Evolutionary conservation across 2,888 invertebrate genomes (phyloP).

Genomic region (Deroplatys truncata): DNA sequence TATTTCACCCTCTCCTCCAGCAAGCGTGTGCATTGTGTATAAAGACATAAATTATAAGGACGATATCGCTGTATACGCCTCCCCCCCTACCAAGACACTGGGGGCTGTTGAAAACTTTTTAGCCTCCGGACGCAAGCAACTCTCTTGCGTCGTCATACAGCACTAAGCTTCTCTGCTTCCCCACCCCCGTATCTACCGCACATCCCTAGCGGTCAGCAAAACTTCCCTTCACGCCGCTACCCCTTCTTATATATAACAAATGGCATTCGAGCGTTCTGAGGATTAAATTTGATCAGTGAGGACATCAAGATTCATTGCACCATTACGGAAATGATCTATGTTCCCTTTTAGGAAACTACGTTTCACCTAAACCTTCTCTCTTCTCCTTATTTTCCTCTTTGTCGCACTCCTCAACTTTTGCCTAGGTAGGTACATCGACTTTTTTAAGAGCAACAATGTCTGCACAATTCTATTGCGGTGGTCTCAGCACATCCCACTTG

Average conservation of each 20-base stretch:
- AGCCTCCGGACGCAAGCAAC: neutral
- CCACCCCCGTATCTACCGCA: neutral
- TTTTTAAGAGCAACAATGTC: neutral
- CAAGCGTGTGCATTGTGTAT: neutral
- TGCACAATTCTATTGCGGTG: too few species aligned
- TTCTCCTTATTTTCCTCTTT: neutral
- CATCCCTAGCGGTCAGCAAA: conserved; percentile 1
- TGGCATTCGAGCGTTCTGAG: conserved; percentile 42
- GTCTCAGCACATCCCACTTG: too few species aligned
- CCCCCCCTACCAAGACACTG: neutral
- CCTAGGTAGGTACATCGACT: neutral
- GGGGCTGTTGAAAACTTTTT: neutral
- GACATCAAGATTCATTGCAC: conserved; percentile 51
- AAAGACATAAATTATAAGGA: conserved; percentile 1
- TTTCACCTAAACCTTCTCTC: conserved; percentile 25
- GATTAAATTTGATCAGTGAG: conserved; percentile 51
- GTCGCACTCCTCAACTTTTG: neutral
- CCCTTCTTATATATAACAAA: conserved; percentile 13
- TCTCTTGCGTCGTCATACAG: neutral
- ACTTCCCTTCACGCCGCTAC: neutral
- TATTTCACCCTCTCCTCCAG: neutral
- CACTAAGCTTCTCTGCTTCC: neutral
- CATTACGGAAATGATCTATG: conserved; percentile 48
- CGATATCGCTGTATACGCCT: neutral
- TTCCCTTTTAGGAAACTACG: conserved; percentile 28